Evolutionary conservation across 35 echinoderm and acorn worm species (phyloP).

Genomic region (Stichopus chloronotus): DNA sequence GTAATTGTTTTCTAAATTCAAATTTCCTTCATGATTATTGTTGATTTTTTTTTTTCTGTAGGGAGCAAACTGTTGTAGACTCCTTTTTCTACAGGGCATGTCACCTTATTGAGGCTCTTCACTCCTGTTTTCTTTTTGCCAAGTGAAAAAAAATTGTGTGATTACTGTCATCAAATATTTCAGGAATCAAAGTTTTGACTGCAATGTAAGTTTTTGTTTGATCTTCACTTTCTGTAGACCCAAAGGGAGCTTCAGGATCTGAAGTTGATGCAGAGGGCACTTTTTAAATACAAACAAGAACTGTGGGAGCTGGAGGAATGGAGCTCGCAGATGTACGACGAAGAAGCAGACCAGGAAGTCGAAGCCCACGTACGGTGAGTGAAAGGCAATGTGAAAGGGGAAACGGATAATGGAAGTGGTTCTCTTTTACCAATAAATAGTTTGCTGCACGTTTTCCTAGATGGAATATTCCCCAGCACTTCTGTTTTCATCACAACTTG

Average conservation of each 20-base stretch:
- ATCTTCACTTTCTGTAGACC: background rate
- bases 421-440: no score
- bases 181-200: no score
- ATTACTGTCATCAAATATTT: no score
- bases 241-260: conserved; percentile 54
- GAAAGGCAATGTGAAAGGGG: background rate
- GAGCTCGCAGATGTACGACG: conserved; percentile 26
- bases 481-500: no score
- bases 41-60: no score
- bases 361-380: conserved; percentile 11
- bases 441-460: no score
- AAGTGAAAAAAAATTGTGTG: background rate
- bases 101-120: background rate
- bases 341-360: background rate
- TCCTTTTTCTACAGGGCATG: background rate
- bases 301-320: conserved; percentile 57
- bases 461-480: no score
- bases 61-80: background rate
- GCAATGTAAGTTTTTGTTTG: background rate
- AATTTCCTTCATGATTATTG: no score
- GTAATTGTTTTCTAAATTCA: no score
- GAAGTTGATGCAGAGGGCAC: conserved; percentile 49
- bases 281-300: conserved; percentile 48
- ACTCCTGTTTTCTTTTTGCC: background rate
- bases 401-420: no score